Evolutionary conservation across 2,888 invertebrate genomes (phyloP), one percentile per base, ranked within the genome.

Genomic region (Pseudolycoriella hygida): DNA sequence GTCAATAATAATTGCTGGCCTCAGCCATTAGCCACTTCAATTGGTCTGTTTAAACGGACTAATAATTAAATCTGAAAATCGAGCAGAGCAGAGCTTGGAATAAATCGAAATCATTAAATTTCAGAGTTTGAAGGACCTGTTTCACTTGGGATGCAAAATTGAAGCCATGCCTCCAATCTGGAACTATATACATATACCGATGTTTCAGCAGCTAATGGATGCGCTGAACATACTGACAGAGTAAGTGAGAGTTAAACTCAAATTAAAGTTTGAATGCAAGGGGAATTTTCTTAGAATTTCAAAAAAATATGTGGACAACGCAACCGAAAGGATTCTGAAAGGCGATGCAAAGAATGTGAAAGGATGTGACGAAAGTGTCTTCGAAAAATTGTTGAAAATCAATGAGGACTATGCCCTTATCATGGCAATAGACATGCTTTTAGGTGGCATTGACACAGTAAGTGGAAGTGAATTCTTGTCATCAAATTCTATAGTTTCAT

Each of bases 391-490:
- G 20, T 58, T 77, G n/a, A 67, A 67, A 5, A 67, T 74, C 17
- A 68, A 73, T 54, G 61, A 66, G 41, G 60, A 65, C 46, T 55
- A 70, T 3, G 75, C 74, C 0, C 50, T 66, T 10, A 62, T 70
- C 3, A 74, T 73, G 70, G 69, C 71, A 1, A 57, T 70, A 49
- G 76, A 76, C 52, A 68, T 73, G 66, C 48, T 76, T 14, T 60
- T 69, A 19, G 74, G 72, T 11, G 76, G 75, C 20, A 66, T 76
- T 15, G 76, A 77, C 56, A 73, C 73, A 48, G 74, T 79, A 58
- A 66, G 38, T 15, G 19, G 34, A 17, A 45, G 17, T 44, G n/a
- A 11, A 37, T 12, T 43, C 4, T 12, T 17, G 12, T 6, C 42
- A 40, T n/a, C n/a, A 25, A 25, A 25, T 25, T 6, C 8, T 25